A percentile compares a stretch with the other conserved stretches of the same genome.
These are phyloP conservation scores for Apogon talboti DNA, from an alignment of 2,797 vertebrate species.

Conservation along the genomic window DNA sequence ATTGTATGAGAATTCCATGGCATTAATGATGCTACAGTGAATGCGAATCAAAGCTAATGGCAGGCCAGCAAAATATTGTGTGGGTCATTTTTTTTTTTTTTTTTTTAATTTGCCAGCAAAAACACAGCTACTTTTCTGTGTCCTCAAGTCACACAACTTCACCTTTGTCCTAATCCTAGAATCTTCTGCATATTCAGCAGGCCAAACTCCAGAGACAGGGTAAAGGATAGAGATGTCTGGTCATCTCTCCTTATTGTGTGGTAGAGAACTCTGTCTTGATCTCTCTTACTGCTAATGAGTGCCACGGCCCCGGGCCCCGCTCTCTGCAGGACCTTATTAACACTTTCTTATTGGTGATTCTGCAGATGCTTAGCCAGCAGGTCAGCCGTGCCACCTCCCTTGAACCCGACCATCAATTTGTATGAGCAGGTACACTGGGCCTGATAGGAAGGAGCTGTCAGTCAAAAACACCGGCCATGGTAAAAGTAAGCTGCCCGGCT, in stretches of 20 bases:
- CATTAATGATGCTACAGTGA: too few relatives aligned
- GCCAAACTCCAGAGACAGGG: constrained; percentile 19
- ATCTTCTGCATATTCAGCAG: constrained; percentile 44
- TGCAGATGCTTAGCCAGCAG: constrained; percentile 66
- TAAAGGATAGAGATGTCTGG: constrained; percentile 17
- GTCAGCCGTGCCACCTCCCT: constrained; percentile 64
- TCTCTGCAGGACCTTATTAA: constrained; percentile 71
- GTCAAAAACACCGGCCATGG: constrained; percentile 41
- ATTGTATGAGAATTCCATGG: too few relatives aligned
- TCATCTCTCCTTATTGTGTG: constrained; percentile 29
- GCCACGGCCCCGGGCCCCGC: constrained; percentile 29
- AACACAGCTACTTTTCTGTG: background rate
- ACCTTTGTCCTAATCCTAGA: constrained; percentile 23
- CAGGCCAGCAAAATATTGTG: too few relatives aligned
- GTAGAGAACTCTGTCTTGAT: constrained; percentile 47
- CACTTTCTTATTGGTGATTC: constrained; percentile 67
- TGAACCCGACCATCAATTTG: constrained; percentile 62
- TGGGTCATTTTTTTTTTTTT: too few relatives aligned
- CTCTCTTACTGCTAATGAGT: constrained; percentile 64
- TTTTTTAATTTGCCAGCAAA: background rate
- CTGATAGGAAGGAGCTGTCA: constrained; percentile 48
- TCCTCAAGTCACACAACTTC: constrained; percentile 3
- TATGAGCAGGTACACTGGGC: constrained; percentile 38
- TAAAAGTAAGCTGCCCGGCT: constrained; percentile 1
- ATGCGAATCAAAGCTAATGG: too few relatives aligned